Evolutionary conservation across 2,888 invertebrate species (phyloP), one percentile per base, ranked within the genome.

Genomic region (Steinernema hermaphroditum): DNA sequence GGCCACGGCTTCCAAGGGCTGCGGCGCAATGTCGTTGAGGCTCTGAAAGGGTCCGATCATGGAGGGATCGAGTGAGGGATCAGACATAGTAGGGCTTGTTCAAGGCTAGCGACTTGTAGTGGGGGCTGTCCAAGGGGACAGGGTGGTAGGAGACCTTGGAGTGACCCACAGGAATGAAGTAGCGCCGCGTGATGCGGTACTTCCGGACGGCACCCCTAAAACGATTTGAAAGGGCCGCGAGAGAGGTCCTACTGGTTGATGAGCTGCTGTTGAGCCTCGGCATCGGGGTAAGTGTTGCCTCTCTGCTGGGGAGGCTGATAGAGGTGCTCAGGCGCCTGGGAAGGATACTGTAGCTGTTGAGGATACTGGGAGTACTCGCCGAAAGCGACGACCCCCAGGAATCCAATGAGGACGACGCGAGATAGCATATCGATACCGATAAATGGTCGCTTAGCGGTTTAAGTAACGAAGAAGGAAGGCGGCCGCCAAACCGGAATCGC

Each of bases 61-160:
- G n/a, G n/a, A n/a, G n/a, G n/a, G n/a, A n/a, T n/a, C n/a, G n/a
- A n/a, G n/a, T n/a, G n/a, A n/a, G n/a, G n/a, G n/a, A n/a, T n/a
- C n/a, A n/a, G n/a, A n/a, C n/a, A n/a, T n/a, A n/a, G n/a, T n/a
- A n/a, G n/a, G n/a, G n/a, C n/a, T n/a, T n/a, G n/a, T n/a, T n/a
- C n/a, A n/a, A n/a, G n/a, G n/a, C n/a, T n/a, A n/a, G n/a, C n/a
- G n/a, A n/a, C n/a, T n/a, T n/a, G n/a, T n/a, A n/a, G n/a, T n/a
- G n/a, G n/a, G n/a, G n/a, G n/a, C n/a, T n/a, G n/a, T n/a, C n/a
- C n/a, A n/a, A n/a, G n/a, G n/a, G n/a, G n/a, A n/a, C n/a, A n/a
- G n/a, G n/a, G 50, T 22, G n/a, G 62, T 32, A 62, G 62, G 1
- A 29, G 62, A 62, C 32, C 62, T 62, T 29, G 29, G 62, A 29